A percentile compares a stretch with the other conserved stretches of the same genome.
Conservation (phyloP, 2,888 invertebrate species). For the Danaus chrysippus region DNA sequence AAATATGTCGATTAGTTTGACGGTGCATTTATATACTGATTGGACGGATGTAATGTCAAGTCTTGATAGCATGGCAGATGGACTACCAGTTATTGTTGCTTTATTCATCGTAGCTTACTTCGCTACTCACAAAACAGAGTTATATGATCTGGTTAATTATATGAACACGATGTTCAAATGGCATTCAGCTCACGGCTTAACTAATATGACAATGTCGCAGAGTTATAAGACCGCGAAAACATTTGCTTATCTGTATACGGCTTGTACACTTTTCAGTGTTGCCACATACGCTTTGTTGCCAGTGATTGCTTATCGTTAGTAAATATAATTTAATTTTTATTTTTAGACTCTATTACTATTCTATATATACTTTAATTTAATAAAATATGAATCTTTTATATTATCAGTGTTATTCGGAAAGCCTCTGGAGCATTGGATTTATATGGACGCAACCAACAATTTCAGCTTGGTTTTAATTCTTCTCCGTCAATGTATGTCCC, state of each 20-base stretch:
- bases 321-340: constrained; percentile 11
- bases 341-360: background rate
- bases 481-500: constrained; percentile 49
- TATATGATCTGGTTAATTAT: constrained; percentile 51
- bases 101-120: constrained; percentile 56
- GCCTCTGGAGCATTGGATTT: constrained; percentile 57
- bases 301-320: constrained; percentile 59
- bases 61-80: constrained; percentile 57
- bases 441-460: constrained; percentile 45
- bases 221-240: constrained; percentile 52
- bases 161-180: constrained; percentile 60
- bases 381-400: constrained; percentile 12
- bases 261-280: constrained; percentile 61
- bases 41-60: constrained; percentile 60
- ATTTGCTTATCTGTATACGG: constrained; percentile 62
- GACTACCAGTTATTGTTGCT: constrained; percentile 53
- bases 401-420: constrained; percentile 55
- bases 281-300: constrained; percentile 58
- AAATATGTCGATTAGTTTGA: constrained; percentile 42
- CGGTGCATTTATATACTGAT: constrained; percentile 52
- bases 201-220: constrained; percentile 62
- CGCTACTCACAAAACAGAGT: constrained; percentile 46
- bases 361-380: background rate
- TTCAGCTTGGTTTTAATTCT: constrained; percentile 47
- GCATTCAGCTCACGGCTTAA: constrained; percentile 61